Evolutionary conservation across 1,140 invertebrate genomes (phyloP).

Genomic region (Forficula auricularia): DNA sequence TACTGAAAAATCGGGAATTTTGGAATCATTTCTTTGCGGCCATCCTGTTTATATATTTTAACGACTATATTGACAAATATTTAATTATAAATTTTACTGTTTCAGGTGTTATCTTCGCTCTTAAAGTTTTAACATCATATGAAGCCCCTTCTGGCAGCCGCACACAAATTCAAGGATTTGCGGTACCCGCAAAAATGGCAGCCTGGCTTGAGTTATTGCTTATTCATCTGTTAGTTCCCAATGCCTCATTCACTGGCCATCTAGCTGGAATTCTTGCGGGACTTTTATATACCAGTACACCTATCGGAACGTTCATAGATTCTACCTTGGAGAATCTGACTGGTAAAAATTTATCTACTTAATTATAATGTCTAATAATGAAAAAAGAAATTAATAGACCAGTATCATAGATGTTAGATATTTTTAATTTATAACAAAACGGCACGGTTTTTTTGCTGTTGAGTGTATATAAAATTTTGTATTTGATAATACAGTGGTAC

Average conservation of each 20-base stretch:
- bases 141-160: slow-evolving; percentile 25
- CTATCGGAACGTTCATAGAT: slow-evolving; percentile 35
- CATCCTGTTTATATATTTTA: too few relatives aligned
- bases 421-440: too few relatives aligned
- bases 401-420: too few relatives aligned
- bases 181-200: slow-evolving; percentile 36
- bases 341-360: slow-evolving; percentile 18
- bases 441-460: too few relatives aligned
- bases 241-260: slow-evolving; percentile 43
- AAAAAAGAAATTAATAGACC: too few relatives aligned
- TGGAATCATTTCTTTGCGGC: too few relatives aligned
- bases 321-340: slow-evolving; percentile 22
- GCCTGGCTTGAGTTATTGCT: slow-evolving; percentile 50
- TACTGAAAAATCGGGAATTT: too few relatives aligned
- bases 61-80: too few relatives aligned
- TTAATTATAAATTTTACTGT: too few relatives aligned
- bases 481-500: too few relatives aligned
- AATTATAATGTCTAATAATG: too few relatives aligned
- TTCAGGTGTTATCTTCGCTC: slow-evolving; percentile 38
- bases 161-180: slow-evolving; percentile 31
- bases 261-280: slow-evolving; percentile 52
- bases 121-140: slow-evolving; percentile 43
- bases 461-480: too few relatives aligned
- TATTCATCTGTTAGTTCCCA: slow-evolving; percentile 44
- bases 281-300: slow-evolving; percentile 41